Evolutionary conservation across 2,797 vertebrate species (phyloP), one percentile per base, ranked within the genome.

Genomic region (Rhinichthys osculus): DNA sequence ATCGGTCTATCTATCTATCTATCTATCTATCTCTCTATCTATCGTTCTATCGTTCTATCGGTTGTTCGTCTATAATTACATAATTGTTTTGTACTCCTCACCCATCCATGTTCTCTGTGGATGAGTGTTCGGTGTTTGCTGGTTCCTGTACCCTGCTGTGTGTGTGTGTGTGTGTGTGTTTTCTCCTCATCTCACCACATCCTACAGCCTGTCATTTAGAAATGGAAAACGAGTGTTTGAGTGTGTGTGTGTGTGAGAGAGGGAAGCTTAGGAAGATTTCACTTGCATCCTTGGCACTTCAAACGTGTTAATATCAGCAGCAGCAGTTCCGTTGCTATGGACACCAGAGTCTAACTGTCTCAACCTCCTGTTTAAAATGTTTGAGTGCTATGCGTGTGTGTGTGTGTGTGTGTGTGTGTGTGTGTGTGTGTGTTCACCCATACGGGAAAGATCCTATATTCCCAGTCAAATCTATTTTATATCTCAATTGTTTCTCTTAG

Each of bases 301-400:
- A 33, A 72, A 57, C 16, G 54, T 72, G 70, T 44, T 88, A 87
- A 90, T 90, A 78, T 88, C 83, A 84, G 59, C 81, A 81, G 80
- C 80, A 83, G 78, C 52, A 82, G 86, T 47, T 64, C 42, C 7
- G 89, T 90, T 87, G 80, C 87, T 78, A 88, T 47, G 72, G 85
- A 85, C 50, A 88, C 80, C 27, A 40, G 57, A 38, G 72, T 72
- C 64, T 77, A 77, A 87, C 78, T 69, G 79, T 88, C 80, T 83
- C 83, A 85, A 67, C 42, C 84, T 74, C 66, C 52, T 84, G 72
- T 23, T 82, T 78, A 47, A 62, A 81, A 78, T 74, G 33, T 79
- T 73, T 44, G 47, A 66, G 83, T 85, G 76, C 40, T 42, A 40
- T 35, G 30, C 70, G 69, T 80, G 47, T 73, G 69, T 71, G 69